Conservation (phyloP, 2,113 vertebrate genomes). For the Lophius piscatorius region DNA sequence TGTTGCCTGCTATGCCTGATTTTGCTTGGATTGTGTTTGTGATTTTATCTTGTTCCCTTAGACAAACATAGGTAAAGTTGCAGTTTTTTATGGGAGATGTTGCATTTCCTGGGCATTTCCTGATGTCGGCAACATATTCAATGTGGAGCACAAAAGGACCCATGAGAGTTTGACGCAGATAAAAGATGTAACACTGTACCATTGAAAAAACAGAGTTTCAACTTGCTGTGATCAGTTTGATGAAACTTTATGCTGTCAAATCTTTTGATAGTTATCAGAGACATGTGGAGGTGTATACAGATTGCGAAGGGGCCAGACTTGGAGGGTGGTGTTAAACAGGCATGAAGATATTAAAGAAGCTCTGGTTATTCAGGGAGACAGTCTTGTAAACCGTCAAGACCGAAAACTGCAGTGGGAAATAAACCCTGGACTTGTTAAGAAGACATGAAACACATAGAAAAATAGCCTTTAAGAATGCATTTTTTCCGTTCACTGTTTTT, state of each 20-base stretch:
- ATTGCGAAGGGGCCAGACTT: constrained; percentile 21
- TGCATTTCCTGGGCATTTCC: constrained; percentile 43
- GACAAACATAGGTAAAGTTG: too few species aligned
- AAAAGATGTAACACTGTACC: too few species aligned
- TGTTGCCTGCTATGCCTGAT: too few species aligned
- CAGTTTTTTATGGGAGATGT: too few species aligned
- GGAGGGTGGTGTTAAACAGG: constrained; percentile 52
- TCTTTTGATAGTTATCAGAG: constrained; percentile 32
- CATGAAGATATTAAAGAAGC: constrained; percentile 47
- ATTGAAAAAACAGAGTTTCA: too few species aligned
- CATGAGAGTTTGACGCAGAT: constrained; percentile 42
- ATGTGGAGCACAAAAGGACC: constrained; percentile 18
- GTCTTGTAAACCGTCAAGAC: constrained; percentile 35
- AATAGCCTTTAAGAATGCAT: not conserved
- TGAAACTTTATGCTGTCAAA: not conserved
- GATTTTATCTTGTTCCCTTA: too few species aligned
- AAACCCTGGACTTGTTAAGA: not conserved
- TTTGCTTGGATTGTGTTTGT: too few species aligned
- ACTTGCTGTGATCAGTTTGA: too few species aligned
- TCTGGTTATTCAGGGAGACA: constrained; percentile 49
- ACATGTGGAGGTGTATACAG: constrained; percentile 52
- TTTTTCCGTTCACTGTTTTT: too few species aligned
- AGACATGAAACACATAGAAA: not conserved
- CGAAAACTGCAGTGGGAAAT: constrained; percentile 10
- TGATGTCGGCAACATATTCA: constrained; percentile 52